Conservation (phyloP, 1,140 invertebrate genomes). For the Cherax quadricarinatus region DNA sequence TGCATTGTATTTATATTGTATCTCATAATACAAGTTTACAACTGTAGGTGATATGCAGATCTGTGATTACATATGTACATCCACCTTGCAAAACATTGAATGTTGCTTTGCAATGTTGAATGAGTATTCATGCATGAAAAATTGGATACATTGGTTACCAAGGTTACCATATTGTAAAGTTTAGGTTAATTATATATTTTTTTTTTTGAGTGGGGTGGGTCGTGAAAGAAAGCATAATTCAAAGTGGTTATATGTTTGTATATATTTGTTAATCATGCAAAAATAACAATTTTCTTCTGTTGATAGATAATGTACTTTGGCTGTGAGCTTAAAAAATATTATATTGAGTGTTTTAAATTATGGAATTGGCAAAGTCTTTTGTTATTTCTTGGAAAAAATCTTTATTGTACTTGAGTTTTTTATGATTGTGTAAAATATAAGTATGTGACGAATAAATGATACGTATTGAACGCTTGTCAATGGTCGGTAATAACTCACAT, state of each 20-base stretch:
- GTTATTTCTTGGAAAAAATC: not conserved
- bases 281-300: slow-evolving; percentile 51
- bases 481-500: no score
- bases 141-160: slow-evolving; percentile 26
- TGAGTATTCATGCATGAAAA: slow-evolving; percentile 18
- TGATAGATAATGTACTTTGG: slow-evolving; percentile 48
- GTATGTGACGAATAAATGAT: not conserved
- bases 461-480: no score
- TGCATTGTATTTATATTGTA: no score
- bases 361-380: not conserved
- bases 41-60: not conserved
- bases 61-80: not conserved
- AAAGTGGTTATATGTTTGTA: slow-evolving; percentile 30
- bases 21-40: no score
- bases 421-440: slow-evolving; percentile 7
- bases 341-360: not conserved
- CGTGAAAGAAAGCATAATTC: slow-evolving; percentile 28
- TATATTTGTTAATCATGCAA: slow-evolving; percentile 36
- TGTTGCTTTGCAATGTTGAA: slow-evolving; percentile 1
- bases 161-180: slow-evolving; percentile 51
- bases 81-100: slow-evolving; percentile 2
- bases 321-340: slow-evolving; percentile 53
- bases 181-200: slow-evolving; percentile 30
- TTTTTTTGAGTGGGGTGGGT: slow-evolving; percentile 19
- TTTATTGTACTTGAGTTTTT: not conserved